Base-by-base conservation (phyloP, 2,113 vertebrate genomes). In the Mus pahari region DNA sequence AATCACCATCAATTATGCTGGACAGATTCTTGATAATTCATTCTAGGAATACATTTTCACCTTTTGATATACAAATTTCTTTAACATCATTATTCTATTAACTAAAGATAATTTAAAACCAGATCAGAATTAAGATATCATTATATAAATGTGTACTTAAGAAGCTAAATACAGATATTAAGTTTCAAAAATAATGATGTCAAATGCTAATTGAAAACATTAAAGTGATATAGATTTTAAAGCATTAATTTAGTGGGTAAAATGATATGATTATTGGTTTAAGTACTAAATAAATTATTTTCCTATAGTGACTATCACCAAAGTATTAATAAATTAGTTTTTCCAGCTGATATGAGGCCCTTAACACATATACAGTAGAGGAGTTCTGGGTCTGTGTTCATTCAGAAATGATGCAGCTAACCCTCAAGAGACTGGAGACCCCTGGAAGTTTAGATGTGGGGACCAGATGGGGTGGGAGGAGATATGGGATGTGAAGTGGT, bases 1-100 rank as follows among this genome's bases (percentile, higher is more conserved):
- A 96, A 94, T 93, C 73, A 92, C 84, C 74, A 96, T 94, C 94
- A 95, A 89, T 93, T 96, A 96, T 55, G n/a, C 20, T 91, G 86
- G 89, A 89, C 84, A 96, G 82, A 83, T 58, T 75, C 89, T 91
- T 91, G 66, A 87, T 95, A 94, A 93, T 94, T 96, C 95, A 92
- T 92, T 96, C 71, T 87, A 36, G 5, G 90, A 48, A 91, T 89
- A 70, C 88, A 96, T 94, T 96, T 96, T 95, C 81, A 94, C 96
- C 81, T 97, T 96, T 95, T 90, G 60, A 96, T 96, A 96, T 90
- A 82, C 84, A 94, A 70, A 93, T 28, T 75, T 92, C 91, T 53
- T 93, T 96, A 96, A 96, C 74, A 89, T 91, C n/a, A 96, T 95
- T 84, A 78, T 94, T 96, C 22, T 6, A 94, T 83, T 92, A 94